Evolutionary conservation across 2,113 vertebrate species (phyloP).

Genomic region (Equus przewalskii): DNA sequence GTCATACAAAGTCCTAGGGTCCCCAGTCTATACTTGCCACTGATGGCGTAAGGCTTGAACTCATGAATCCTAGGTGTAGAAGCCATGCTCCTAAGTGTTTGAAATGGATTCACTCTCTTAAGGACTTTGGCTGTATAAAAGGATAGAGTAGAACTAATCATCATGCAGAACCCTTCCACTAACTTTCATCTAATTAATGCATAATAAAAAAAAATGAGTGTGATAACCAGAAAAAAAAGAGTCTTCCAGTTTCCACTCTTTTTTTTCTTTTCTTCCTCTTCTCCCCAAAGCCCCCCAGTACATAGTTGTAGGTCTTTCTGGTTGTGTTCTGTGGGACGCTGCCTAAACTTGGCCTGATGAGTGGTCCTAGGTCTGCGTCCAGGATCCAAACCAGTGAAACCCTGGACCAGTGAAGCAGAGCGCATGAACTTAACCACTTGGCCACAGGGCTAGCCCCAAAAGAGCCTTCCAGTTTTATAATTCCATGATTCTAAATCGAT

Average conservation of each 20-base stretch:
- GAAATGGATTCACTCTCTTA: background rate
- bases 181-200: constrained; percentile 30
- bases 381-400: too few species aligned
- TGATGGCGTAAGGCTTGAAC: background rate
- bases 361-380: too few species aligned
- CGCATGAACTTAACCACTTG: too few species aligned
- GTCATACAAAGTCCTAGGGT: background rate
- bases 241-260: background rate
- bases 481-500: background rate
- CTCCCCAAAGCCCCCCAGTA: too few species aligned
- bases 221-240: background rate
- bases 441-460: too few species aligned
- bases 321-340: too few species aligned
- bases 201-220: constrained; percentile 59
- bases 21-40: background rate
- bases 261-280: too few species aligned
- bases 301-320: too few species aligned
- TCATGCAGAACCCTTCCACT: background rate
- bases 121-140: background rate
- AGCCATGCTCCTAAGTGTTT: background rate
- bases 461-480: background rate
- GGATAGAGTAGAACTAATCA: background rate
- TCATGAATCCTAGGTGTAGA: background rate
- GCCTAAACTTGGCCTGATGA: too few species aligned
- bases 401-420: too few species aligned